Conservation (phyloP, 1,140 invertebrate species). For the Pentalonia nigronervosa region DNA sequence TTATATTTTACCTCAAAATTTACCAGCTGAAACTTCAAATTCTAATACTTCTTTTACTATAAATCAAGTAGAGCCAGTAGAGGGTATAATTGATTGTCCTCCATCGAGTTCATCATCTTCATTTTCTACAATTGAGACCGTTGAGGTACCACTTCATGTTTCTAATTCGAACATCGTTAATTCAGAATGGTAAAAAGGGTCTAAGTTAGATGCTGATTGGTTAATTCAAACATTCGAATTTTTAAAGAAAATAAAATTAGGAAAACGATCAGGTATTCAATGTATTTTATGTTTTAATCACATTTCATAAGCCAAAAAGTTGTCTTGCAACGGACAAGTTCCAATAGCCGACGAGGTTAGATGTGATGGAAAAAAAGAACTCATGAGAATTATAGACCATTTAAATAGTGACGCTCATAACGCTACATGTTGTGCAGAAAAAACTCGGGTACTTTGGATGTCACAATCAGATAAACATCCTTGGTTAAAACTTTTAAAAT, state of each 20-base stretch:
- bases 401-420: not conserved
- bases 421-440: not conserved
- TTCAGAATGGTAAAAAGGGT: conserved; percentile 37
- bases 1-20: too few relatives aligned
- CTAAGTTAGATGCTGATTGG: conserved; percentile 22
- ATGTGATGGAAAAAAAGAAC: conserved; percentile 44
- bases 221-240: conserved; percentile 16
- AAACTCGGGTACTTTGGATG: not conserved
- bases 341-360: conserved; percentile 34
- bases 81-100: too few relatives aligned
- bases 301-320: conserved; percentile 29
- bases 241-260: conserved; percentile 34
- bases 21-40: too few relatives aligned
- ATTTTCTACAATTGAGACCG: too few relatives aligned
- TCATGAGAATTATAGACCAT: not conserved
- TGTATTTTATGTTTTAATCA: conserved; percentile 29
- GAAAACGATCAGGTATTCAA: conserved; percentile 17
- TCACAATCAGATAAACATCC: not conserved
- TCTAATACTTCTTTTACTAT: too few relatives aligned
- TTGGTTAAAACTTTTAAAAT: too few relatives aligned
- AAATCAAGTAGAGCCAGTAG: too few relatives aligned
- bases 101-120: too few relatives aligned
- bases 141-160: too few relatives aligned
- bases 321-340: conserved; percentile 37
- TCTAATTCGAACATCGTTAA: not conserved